phyloP scores from a whole-genome alignment of 2,797 vertebrate species.

The Fratercula arctica region DNA sequence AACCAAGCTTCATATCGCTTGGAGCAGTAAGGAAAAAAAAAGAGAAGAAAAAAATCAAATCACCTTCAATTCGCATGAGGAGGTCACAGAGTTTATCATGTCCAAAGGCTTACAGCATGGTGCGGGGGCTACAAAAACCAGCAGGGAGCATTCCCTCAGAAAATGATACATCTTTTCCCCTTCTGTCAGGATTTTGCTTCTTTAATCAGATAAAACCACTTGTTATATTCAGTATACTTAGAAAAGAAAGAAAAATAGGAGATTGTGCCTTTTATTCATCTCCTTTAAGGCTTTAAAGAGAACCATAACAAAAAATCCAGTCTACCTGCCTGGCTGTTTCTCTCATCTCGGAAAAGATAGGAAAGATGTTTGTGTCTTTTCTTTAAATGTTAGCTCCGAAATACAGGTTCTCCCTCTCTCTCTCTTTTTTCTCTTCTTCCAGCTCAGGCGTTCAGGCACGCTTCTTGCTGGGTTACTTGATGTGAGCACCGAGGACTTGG shows the following conservation, averaged over 20 bases:
- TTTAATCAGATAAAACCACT: slow-evolving; percentile 19
- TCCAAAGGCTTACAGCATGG: slow-evolving; percentile 34
- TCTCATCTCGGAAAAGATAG: background rate
- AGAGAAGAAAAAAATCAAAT: background rate
- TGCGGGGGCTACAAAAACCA: background rate
- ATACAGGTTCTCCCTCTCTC: background rate
- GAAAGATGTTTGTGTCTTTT: background rate
- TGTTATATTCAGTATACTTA: background rate
- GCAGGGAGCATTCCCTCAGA: slow-evolving; percentile 7
- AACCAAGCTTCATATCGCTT: slow-evolving; percentile 6
- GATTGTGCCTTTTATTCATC: background rate
- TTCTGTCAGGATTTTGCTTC: slow-evolving; percentile 20
- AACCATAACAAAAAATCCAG: background rate
- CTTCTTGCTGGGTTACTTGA: background rate
- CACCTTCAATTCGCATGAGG: slow-evolving; percentile 13
- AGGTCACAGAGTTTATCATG: slow-evolving; percentile 38
- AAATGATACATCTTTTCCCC: background rate
- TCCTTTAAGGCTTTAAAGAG: background rate
- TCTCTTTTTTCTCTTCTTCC: background rate
- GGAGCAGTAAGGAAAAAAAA: background rate
- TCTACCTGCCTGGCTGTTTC: background rate
- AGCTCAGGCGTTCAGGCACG: background rate
- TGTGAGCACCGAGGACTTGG: background rate
- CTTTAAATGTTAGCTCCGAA: background rate
- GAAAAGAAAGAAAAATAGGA: background rate